Conservation (phyloP, 2,113 vertebrate genomes). For the Pungitius pungitius region DNA sequence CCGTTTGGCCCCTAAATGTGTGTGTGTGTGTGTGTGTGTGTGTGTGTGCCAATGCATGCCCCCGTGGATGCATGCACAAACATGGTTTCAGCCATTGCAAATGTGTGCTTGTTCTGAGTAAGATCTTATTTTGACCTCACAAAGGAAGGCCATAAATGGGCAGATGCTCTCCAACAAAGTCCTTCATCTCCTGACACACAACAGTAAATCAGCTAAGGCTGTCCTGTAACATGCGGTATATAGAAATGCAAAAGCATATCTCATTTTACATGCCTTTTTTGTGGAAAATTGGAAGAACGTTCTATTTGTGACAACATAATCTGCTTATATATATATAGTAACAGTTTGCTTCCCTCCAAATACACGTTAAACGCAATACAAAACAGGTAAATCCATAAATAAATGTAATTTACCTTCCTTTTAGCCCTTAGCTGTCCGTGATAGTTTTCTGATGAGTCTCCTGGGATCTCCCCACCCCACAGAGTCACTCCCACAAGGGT, state of each 20-base stretch:
- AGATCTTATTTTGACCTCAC: no score
- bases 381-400: not conserved
- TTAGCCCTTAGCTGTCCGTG: slow-evolving; percentile 93
- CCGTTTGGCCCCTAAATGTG: no score
- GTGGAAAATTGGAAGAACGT: not conserved
- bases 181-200: no score
- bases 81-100: no score
- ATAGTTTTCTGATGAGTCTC: slow-evolving; percentile 92
- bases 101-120: no score
- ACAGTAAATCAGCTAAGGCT: no score
- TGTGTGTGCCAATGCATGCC: no score
- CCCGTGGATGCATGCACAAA: no score
- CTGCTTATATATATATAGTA: not conserved
- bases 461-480: slow-evolving; percentile 96
- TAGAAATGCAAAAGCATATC: not conserved
- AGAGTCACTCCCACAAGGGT: slow-evolving; percentile 93
- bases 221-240: not conserved
- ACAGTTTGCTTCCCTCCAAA: not conserved
- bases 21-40: no score
- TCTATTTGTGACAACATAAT: not conserved
- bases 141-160: no score
- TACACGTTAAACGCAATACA: not conserved
- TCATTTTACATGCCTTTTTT: not conserved
- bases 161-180: no score
- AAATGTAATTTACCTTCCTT: slow-evolving; percentile 86